A percentile compares a stretch with the other conserved stretches of the same genome.
Conservation (phyloP, 2,797 vertebrate genomes). For the Mallotus villosus region DNA sequence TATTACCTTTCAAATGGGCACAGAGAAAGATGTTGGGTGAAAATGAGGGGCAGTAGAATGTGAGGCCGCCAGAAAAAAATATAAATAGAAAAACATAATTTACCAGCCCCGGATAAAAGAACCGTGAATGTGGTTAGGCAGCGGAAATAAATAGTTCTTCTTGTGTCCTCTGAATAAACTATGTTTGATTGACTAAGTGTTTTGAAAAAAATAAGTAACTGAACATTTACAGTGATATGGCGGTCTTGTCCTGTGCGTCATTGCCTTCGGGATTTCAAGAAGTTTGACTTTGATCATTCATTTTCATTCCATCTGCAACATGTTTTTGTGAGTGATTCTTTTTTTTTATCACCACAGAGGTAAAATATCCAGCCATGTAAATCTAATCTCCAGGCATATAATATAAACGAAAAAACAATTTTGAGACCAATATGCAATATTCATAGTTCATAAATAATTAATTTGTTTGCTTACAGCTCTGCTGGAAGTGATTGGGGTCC, state of each 20-base stretch:
- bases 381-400: slow-evolving; percentile 67
- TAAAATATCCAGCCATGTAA: slow-evolving; percentile 58
- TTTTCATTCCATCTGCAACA: slow-evolving; percentile 21
- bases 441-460: slow-evolving; percentile 73
- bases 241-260: background rate
- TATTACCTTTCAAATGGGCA: slow-evolving; percentile 65
- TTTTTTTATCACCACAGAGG: slow-evolving; percentile 41
- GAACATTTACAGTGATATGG: background rate
- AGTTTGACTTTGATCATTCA: slow-evolving; percentile 2
- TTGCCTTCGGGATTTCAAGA: background rate
- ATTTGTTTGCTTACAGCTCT: slow-evolving; percentile 67
- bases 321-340: slow-evolving; percentile 48
- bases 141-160: background rate
- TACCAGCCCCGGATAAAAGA: slow-evolving; percentile 40
- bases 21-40: slow-evolving; percentile 55
- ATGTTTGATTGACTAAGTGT: background rate
- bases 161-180: background rate
- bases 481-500: slow-evolving; percentile 67
- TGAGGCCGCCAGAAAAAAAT: slow-evolving; percentile 18
- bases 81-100: slow-evolving; percentile 27
- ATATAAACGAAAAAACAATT: slow-evolving; percentile 66
- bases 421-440: slow-evolving; percentile 73
- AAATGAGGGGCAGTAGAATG: slow-evolving; percentile 51
- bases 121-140: slow-evolving; percentile 26
- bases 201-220: background rate